These are phyloP conservation scores for Cyanoderma ruficeps DNA, from an alignment of 2,113 vertebrate species.

Conservation along the genomic window DNA sequence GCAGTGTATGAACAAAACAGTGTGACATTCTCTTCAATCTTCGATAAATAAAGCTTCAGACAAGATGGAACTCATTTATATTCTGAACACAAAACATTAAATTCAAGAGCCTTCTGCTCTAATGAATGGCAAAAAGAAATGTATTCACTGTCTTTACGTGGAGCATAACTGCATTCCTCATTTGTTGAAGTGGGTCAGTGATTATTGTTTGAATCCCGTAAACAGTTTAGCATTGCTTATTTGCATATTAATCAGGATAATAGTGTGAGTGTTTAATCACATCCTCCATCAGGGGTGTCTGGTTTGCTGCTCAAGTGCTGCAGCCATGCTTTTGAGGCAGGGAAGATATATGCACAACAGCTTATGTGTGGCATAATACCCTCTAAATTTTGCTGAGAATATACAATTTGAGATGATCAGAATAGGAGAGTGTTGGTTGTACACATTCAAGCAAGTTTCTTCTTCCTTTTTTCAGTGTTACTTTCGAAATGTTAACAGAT, in stretches of 20 bases:
- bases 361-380: neutral
- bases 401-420: neutral
- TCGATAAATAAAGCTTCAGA: neutral
- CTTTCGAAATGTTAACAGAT: neutral
- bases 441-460: neutral
- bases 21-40: neutral
- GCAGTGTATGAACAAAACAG: neutral
- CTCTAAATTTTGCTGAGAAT: neutral
- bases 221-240: neutral
- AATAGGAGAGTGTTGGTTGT: neutral
- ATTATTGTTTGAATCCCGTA: neutral
- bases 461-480: neutral
- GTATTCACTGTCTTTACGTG: neutral
- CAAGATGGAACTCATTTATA: neutral
- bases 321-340: neutral
- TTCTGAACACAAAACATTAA: neutral
- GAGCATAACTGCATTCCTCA: neutral
- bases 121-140: neutral
- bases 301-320: neutral
- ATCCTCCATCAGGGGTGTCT: neutral
- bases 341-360: neutral
- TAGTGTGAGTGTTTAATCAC: neutral
- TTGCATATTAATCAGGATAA: slow-evolving; percentile 30
- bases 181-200: slow-evolving; percentile 37
- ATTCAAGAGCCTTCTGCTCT: neutral